Evolutionary conservation across 2,797 vertebrate species (phyloP), one percentile per base, ranked within the genome.

Genomic region (Discoglossus pictus): DNA sequence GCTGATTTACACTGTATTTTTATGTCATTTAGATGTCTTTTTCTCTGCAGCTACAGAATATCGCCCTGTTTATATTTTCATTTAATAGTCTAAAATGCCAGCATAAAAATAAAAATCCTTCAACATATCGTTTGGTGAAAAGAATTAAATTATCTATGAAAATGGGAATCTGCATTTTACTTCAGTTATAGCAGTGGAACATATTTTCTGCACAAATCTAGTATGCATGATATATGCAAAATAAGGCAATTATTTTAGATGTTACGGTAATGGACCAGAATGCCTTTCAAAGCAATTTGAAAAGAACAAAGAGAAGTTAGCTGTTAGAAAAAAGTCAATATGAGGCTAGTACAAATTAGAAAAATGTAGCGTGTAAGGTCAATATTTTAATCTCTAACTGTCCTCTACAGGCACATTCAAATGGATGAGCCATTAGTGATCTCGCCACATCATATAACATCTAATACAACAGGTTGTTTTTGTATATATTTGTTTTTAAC

Each of bases 141-240:
- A 31, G 27, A 31, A 31, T 31, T 4, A 31, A 31, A 31, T 31
- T 4, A 31, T 8, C 8, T 31, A 8, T 31, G 4, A 31, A 31
- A 31, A 31, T 31, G 17, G 39, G 48, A 25, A 58, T 66, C 54
- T 66, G 23, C 38, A 66, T 66, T 66, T 43, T n/a, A 4, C 44
- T 16, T 35, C 27, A 48, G 24, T 23, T 16, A 35, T 12, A 54
- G 2, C 43, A 13, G 42, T 58, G 17, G 64, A 67, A 67, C 42
- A 50, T 50, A 55, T 36, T 48, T 48, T 51, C 36, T 16, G 46
- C 24, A 47, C 34, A 56, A 47, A 38, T 65, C 34, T 27, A 25
- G 36, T 44, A 51, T 67, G 18, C 12, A 50, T 56, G 39, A 50
- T 59, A 21, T 48, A 66, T 56, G 63, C 42, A 58, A 66, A 66